Percentiles rank a stretch among this genome's conserved stretches.
phyloP scores from a whole-genome alignment of 2,888 invertebrate species.

The Diarsia mendica region DNA sequence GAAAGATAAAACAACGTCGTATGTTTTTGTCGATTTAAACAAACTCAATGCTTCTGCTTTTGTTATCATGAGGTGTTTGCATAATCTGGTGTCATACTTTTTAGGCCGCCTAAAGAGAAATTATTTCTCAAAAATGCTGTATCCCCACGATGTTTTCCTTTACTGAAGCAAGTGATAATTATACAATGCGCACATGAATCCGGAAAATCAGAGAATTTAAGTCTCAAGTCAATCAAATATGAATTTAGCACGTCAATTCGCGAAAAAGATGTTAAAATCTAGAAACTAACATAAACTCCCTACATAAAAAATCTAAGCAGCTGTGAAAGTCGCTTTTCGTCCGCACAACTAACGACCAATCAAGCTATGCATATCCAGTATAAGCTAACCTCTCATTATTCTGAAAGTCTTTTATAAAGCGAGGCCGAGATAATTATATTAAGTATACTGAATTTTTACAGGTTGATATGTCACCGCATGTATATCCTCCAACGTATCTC shows the following conservation, averaged over 20 bases:
- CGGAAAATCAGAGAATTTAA: no score
- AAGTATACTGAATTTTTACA: not conserved
- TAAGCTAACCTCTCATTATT: not conserved
- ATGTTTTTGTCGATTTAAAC: not conserved
- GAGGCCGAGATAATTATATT: no score
- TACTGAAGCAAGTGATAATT: no score
- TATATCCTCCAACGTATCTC: conserved; percentile 2
- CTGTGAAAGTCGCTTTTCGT: not conserved
- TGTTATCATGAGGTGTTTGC: no score
- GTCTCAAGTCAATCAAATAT: not conserved
- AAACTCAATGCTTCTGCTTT: not conserved
- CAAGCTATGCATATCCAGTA: not conserved
- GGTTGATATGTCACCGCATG: no score
- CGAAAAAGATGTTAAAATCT: not conserved
- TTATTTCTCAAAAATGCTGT: no score
- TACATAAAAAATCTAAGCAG: conserved; percentile 13
- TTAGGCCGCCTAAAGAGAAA: no score
- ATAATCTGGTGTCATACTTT: no score
- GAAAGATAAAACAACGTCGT: conserved; percentile 4
- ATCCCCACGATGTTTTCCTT: no score
- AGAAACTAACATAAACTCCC: not conserved
- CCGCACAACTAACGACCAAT: not conserved
- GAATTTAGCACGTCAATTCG: not conserved
- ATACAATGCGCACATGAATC: no score
- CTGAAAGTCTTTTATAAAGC: not conserved